These are phyloP conservation scores for Natator depressus DNA, from an alignment of 2,113 vertebrate genomes.

Conservation along the genomic window DNA sequence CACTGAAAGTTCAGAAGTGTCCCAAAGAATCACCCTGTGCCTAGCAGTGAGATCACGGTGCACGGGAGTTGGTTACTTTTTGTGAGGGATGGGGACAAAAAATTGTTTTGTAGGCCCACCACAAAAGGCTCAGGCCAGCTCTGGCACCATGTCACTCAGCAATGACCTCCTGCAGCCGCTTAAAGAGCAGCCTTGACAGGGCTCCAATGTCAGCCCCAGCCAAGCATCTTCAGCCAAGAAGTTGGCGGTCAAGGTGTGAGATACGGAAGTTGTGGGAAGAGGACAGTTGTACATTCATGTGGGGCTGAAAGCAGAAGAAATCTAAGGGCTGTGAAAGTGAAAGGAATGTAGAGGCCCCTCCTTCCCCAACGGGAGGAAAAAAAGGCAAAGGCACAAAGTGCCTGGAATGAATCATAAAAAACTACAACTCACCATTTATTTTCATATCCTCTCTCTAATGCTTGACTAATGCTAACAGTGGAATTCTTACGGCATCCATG, in stretches of 20 bases:
- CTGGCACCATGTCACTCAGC: fast-evolving
- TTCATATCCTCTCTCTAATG: constrained; percentile 63
- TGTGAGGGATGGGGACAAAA: neutral
- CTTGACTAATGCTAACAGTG: constrained; percentile 66
- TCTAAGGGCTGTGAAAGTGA: neutral
- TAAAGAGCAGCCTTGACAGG: neutral
- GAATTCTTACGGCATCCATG: constrained; percentile 67
- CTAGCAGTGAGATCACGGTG: neutral
- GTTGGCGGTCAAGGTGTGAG: neutral
- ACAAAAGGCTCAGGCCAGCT: neutral
- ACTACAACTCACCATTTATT: constrained; percentile 70
- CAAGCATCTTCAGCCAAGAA: neutral
- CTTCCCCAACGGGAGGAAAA: neutral
- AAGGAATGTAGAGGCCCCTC: neutral
- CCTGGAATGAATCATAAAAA: constrained; percentile 62
- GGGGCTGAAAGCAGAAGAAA: neutral
- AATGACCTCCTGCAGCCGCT: neutral
- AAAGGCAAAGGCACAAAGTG: constrained; percentile 7
- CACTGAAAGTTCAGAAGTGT: neutral
- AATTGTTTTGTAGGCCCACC: neutral
- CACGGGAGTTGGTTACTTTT: neutral
- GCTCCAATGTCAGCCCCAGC: neutral
- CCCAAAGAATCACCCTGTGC: neutral
- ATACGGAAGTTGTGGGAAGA: neutral
- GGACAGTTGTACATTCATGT: neutral